Base-by-base conservation (phyloP, 2,888 invertebrate species). In the Lycia hirtaria region DNA sequence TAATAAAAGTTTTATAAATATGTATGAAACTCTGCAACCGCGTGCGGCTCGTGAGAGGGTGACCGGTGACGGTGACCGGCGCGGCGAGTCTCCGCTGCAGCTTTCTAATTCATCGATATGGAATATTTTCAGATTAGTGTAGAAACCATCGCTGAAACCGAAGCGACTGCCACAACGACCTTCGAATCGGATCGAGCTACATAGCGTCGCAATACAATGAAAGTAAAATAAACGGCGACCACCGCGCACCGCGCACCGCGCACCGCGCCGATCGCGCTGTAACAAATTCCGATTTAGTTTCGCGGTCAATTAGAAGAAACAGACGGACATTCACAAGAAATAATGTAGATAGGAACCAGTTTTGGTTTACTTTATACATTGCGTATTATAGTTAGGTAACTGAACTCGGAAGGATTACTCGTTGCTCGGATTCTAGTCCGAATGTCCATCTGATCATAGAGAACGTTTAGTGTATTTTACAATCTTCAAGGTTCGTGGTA, bases 31-130 rank as follows among this genome's bases (percentile, higher is more conserved):
- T 4, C 4, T n/a, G 22, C 19, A 15, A 19, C 19, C n/a, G 30
- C 37, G 3, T 10, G 35, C 19, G 6, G 32, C 40, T 38, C 56
- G 24, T 10, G 50, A 45, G 43, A 38, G 50, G 50, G 47, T 30
- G 26, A 40, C 44, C 24, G n/a, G n/a, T n/a, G n/a, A n/a, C n/a
- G n/a, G n/a, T n/a, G n/a, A n/a, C n/a, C n/a, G n/a, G n/a, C n/a
- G 1, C 15, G 48, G 53, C 7, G 50, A 69, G 67, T 63, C 66
- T 57, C 56, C 51, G 67, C 75, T n/a, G n/a, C n/a, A n/a, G n/a
- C n/a, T 75, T 73, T 76, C 78, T 69, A 65, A 65, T 58, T 59
- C 70, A 71, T 60, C 63, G 72, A 61, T 64, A 69, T 68, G 69
- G 59, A 61, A 68, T 58, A 66, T 70, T 72, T 62, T 56, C 19